These are phyloP conservation scores for Agonopterix heracliana DNA, from an alignment of 2,888 invertebrate genomes.

Conservation along the genomic window DNA sequence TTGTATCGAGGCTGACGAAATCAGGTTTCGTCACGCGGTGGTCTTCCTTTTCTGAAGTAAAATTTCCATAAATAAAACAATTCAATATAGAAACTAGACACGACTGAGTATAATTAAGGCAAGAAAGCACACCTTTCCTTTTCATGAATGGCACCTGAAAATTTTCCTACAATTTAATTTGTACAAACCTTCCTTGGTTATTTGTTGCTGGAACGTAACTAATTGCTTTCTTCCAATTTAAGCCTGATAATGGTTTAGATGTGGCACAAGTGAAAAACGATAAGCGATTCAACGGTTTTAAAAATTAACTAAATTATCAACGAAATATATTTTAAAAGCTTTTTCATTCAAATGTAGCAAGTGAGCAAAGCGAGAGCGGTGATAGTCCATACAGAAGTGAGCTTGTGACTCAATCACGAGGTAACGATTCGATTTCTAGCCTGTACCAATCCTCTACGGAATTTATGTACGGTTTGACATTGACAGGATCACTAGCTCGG, in stretches of 20 bases:
- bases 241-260: conserved; percentile 46
- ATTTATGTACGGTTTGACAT: background rate
- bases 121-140: no score
- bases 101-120: no score
- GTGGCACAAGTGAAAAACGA: conserved; percentile 17
- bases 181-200: conserved; percentile 26
- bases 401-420: background rate
- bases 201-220: conserved; percentile 41
- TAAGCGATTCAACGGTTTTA: background rate
- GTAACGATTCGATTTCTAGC: background rate
- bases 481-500: no score
- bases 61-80: no score
- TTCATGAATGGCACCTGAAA: conserved; percentile 17
- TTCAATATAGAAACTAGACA: no score
- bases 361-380: no score
- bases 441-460: background rate
- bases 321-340: background rate
- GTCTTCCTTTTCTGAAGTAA: no score
- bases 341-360: background rate
- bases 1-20: no score
- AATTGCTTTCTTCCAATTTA: conserved; percentile 71
- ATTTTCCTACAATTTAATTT: conserved; percentile 30
- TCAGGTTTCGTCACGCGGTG: no score
- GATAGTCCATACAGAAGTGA: no score
- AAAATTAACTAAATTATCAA: background rate